Percentiles rank a stretch among this genome's conserved stretches.
Conservation (phyloP, 1,140 invertebrate species). For the Pantala flavescens region DNA sequence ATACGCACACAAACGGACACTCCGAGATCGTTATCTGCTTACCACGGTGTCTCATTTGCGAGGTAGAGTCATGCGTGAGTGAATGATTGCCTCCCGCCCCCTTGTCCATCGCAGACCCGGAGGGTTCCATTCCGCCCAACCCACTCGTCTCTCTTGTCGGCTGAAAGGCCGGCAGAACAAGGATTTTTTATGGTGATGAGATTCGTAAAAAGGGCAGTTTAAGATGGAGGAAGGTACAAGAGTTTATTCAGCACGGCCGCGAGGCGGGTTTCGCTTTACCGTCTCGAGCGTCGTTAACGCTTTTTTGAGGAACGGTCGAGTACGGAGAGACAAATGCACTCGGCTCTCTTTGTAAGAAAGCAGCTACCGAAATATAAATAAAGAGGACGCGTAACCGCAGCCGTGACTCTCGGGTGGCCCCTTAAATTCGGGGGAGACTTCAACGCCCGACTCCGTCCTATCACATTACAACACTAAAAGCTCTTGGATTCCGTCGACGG, state of each 20-base stretch:
- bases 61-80: no score
- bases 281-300: no score
- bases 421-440: background rate
- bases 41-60: no score
- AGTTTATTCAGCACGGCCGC: background rate
- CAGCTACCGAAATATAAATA: no score
- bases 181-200: constrained; percentile 1
- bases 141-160: background rate
- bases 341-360: no score
- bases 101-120: background rate
- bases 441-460: background rate
- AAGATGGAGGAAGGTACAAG: background rate
- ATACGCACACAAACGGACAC: no score
- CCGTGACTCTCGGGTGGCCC: background rate
- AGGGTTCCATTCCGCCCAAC: background rate
- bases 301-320: no score
- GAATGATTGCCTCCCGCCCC: background rate
- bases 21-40: no score
- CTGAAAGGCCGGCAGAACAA: background rate
- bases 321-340: no score
- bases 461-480: background rate
- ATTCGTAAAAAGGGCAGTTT: constrained; percentile 9
- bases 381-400: no score
- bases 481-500: background rate
- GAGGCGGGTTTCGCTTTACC: no score